Evolutionary conservation across 2,113 vertebrate genomes (phyloP).

Genomic region (Semnornis frantzii): DNA sequence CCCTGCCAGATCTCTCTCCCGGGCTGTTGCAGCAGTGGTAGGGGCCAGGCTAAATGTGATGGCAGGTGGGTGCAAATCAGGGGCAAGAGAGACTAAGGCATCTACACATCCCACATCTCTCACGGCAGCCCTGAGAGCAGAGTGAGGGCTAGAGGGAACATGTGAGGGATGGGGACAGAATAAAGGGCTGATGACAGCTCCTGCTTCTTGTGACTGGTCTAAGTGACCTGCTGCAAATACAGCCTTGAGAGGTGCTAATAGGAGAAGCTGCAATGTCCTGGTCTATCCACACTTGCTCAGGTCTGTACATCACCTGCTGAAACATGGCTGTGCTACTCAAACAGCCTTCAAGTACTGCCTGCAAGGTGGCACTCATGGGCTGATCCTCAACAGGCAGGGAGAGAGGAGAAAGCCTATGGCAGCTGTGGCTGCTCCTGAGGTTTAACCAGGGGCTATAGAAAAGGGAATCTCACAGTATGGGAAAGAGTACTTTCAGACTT

Average conservation of each 20-base stretch:
- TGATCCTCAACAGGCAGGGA: neutral
- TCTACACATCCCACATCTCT: neutral
- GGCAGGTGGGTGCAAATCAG: neutral
- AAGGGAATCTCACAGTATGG: fast-evolving
- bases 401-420: neutral
- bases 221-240: neutral
- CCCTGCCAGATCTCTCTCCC: conserved; percentile 20
- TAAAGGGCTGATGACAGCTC: neutral
- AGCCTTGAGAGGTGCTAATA: neutral
- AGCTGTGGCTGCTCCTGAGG: neutral
- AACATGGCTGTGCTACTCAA: neutral
- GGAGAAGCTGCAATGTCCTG: neutral
- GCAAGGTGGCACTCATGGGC: neutral
- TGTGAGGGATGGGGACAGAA: neutral
- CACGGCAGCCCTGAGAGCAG: neutral
- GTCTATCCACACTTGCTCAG: neutral
- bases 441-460: neutral
- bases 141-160: fast-evolving
- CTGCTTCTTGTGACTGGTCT: neutral
- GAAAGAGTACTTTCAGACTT: neutral
- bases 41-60: neutral
- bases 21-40: neutral
- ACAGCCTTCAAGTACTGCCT: neutral
- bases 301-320: neutral
- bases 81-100: neutral